Conservation (phyloP, 2,113 vertebrate genomes). For the Butorides virescens region DNA sequence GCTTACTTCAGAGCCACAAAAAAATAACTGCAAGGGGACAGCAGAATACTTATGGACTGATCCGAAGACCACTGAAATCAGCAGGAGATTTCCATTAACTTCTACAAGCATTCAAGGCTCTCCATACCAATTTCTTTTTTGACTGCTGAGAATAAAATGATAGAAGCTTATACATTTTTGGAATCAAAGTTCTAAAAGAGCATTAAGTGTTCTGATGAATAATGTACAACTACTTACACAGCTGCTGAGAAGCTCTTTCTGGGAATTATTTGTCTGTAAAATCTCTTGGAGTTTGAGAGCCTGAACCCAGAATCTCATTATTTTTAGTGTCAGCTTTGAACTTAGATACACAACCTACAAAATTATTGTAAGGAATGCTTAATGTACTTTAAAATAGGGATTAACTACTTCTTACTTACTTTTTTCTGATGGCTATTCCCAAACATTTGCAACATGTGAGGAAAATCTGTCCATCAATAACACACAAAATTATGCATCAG, state of each 20-base stretch:
- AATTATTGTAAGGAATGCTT: not conserved
- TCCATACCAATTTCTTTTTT: not conserved
- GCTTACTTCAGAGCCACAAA: not conserved
- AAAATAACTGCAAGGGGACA: not conserved
- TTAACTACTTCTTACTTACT: not conserved
- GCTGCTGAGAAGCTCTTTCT: not conserved
- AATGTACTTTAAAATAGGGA: not conserved
- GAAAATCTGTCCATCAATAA: not conserved
- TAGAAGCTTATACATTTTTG: not conserved
- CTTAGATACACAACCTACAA: not conserved
- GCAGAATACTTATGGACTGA: not conserved
- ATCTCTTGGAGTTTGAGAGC: not conserved
- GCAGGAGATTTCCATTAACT: not conserved
- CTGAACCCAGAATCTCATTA: not conserved
- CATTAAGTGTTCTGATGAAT: slow-evolving; percentile 30
- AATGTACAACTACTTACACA: slow-evolving; percentile 16
- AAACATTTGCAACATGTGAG: not conserved
- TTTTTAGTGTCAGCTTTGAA: slow-evolving; percentile 20
- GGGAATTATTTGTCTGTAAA: slow-evolving; percentile 12
- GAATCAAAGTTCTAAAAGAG: slow-evolving; percentile 16
- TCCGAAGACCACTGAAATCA: not conserved
- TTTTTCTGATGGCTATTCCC: not conserved
- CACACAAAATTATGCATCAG: not conserved
- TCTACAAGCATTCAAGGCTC: not conserved
- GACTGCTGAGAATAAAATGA: slow-evolving; percentile 2